Evolutionary conservation across 2,888 invertebrate species (phyloP).

Genomic region (Leucoma salicis): DNA sequence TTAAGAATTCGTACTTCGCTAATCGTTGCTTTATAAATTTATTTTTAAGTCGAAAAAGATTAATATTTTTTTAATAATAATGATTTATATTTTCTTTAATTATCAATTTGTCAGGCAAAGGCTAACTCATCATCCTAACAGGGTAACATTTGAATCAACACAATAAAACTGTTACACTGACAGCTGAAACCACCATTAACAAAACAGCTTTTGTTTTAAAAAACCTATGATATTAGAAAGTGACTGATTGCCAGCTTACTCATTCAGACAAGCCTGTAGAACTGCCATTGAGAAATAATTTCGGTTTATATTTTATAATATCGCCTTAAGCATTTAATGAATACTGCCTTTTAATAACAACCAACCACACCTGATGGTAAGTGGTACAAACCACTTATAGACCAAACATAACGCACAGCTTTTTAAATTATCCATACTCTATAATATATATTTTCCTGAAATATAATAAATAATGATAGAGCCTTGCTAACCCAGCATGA

Average conservation of each 20-base stretch:
- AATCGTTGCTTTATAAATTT: too few relatives aligned
- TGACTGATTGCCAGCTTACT: constrained; percentile 11
- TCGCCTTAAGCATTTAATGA: constrained; percentile 3
- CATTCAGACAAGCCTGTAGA: constrained; percentile 8
- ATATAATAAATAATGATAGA: too few relatives aligned
- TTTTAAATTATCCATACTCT: too few relatives aligned
- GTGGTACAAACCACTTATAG: not conserved
- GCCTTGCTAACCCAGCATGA: too few relatives aligned
- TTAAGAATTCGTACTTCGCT: too few relatives aligned
- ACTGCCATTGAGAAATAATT: constrained; percentile 15
- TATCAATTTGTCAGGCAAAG: too few relatives aligned
- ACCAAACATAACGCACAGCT: not conserved
- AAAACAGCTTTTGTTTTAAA: constrained; percentile 15
- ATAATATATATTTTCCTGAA: too few relatives aligned
- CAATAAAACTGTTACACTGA: constrained; percentile 5
- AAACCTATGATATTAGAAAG: constrained; percentile 25
- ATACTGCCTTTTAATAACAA: constrained; percentile 2
- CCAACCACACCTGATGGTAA: not conserved
- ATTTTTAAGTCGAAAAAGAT: too few relatives aligned
- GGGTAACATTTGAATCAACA: too few relatives aligned
- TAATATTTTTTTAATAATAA: too few relatives aligned
- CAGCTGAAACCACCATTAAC: constrained; percentile 8
- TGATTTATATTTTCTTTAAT: too few relatives aligned
- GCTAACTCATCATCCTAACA: too few relatives aligned
- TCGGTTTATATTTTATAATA: constrained; percentile 6